Percentiles rank a stretch among this genome's conserved stretches.
Conservation (phyloP, 2,797 vertebrate genomes). For the Pseudochirops cupreus region DNA sequence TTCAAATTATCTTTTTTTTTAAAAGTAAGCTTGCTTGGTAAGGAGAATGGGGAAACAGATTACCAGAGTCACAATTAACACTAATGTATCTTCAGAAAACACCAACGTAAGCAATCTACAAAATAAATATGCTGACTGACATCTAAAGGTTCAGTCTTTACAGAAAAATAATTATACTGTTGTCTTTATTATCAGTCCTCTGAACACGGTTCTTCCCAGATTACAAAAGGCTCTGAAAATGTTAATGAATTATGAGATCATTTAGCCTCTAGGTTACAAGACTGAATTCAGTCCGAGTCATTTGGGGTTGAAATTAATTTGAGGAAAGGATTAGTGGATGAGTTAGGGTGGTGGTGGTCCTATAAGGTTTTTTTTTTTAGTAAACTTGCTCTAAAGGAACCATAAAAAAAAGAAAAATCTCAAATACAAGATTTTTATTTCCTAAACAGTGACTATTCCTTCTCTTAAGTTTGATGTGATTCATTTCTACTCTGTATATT, state of each 20-base stretch:
- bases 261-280: slow-evolving; percentile 73
- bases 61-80: slow-evolving; percentile 41
- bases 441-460: slow-evolving; percentile 40
- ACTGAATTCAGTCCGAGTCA: slow-evolving; percentile 49
- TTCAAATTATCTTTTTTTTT: slow-evolving; percentile 23
- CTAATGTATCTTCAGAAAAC: slow-evolving; percentile 70
- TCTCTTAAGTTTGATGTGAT: slow-evolving; percentile 8
- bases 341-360: slow-evolving; percentile 34
- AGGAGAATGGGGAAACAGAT: slow-evolving; percentile 56
- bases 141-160: slow-evolving; percentile 70
- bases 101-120: slow-evolving; percentile 69
- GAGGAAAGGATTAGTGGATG: slow-evolving; percentile 50
- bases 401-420: background rate
- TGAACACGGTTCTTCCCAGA: slow-evolving; percentile 71
- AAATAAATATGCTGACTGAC: slow-evolving; percentile 74
- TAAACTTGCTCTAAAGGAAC: background rate
- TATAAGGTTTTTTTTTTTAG: background rate
- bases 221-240: slow-evolving; percentile 76
- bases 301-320: slow-evolving; percentile 58
- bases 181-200: slow-evolving; percentile 75
- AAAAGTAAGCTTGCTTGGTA: slow-evolving; percentile 41
- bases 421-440: slow-evolving; percentile 58
- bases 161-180: slow-evolving; percentile 74
- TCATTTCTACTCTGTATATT: slow-evolving; percentile 35
- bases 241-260: slow-evolving; percentile 81